phyloP scores from a whole-genome alignment of 2,888 invertebrate genomes.

The Choristoneura rosaceana region DNA sequence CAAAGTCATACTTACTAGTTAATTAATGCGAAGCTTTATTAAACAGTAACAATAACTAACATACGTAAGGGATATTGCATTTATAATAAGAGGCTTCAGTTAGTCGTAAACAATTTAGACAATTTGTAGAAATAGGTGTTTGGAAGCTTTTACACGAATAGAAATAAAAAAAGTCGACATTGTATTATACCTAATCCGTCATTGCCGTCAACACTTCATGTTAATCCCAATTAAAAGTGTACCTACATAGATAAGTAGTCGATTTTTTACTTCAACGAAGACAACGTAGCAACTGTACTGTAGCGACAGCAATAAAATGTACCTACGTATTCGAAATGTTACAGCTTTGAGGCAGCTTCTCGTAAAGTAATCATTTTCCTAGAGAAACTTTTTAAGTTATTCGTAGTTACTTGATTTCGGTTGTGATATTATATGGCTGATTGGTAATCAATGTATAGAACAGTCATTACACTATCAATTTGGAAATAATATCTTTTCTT shows the following conservation, averaged over 20 bases:
- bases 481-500: constrained; percentile 48
- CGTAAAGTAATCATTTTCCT: constrained; percentile 45
- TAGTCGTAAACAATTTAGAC: constrained; percentile 60
- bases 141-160: constrained; percentile 84
- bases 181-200: constrained; percentile 70
- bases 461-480: constrained; percentile 60
- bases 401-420: constrained; percentile 59
- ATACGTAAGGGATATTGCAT: constrained; percentile 72
- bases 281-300: constrained; percentile 57
- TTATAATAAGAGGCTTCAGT: constrained; percentile 56
- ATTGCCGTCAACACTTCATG: constrained; percentile 67
- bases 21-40: constrained; percentile 71
- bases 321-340: constrained; percentile 42
- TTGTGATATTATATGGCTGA: constrained; percentile 75
- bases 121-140: constrained; percentile 77
- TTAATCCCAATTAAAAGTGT: constrained; percentile 67
- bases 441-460: constrained; percentile 65
- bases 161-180: constrained; percentile 64
- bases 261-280: constrained; percentile 71
- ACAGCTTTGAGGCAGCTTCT: constrained; percentile 55
- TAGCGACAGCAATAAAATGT: constrained; percentile 57
- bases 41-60: constrained; percentile 76
- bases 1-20: constrained; percentile 40
- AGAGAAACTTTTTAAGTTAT: constrained; percentile 44
- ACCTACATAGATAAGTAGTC: constrained; percentile 67